These are phyloP conservation scores for Mormoops blainvillei DNA, from an alignment of 2,113 vertebrate species.

Conservation along the genomic window DNA sequence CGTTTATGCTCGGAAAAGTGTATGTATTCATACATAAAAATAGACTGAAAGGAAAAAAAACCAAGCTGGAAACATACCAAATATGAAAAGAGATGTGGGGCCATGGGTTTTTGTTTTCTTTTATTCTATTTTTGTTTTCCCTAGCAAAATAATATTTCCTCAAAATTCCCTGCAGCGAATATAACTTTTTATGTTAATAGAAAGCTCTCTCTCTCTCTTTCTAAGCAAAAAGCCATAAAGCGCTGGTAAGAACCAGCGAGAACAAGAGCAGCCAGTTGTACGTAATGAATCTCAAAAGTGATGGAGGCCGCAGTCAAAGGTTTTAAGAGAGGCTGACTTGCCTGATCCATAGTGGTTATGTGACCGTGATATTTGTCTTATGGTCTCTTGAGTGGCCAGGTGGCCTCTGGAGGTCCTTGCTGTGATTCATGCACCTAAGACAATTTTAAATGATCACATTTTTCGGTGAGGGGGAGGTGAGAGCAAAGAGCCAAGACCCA, in stretches of 20 bases:
- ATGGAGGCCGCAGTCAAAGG: not conserved
- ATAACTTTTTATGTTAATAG: not conserved
- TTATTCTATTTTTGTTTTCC: not conserved
- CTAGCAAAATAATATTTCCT: not conserved
- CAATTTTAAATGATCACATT: not conserved
- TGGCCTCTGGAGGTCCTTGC: not conserved
- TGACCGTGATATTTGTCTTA: not conserved
- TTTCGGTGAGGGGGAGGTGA: not conserved
- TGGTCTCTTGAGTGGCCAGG: not conserved
- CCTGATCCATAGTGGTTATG: not conserved
- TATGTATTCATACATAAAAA: not conserved
- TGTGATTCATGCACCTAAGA: not conserved
- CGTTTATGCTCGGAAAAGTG: not conserved
- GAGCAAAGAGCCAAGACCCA: not conserved
- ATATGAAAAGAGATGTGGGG: not conserved
- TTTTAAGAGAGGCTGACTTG: not conserved
- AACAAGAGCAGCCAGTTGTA: not conserved
- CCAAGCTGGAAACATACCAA: not conserved
- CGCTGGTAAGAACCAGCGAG: not conserved
- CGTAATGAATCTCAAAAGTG: not conserved
- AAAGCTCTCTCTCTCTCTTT: not conserved
- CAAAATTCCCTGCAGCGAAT: not conserved
- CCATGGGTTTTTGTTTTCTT: not conserved
- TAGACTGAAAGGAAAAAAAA: not conserved
- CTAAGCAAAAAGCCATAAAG: not conserved